Base-by-base conservation (phyloP, 1,140 invertebrate species). In the Zaprionus lachaisei region DNA sequence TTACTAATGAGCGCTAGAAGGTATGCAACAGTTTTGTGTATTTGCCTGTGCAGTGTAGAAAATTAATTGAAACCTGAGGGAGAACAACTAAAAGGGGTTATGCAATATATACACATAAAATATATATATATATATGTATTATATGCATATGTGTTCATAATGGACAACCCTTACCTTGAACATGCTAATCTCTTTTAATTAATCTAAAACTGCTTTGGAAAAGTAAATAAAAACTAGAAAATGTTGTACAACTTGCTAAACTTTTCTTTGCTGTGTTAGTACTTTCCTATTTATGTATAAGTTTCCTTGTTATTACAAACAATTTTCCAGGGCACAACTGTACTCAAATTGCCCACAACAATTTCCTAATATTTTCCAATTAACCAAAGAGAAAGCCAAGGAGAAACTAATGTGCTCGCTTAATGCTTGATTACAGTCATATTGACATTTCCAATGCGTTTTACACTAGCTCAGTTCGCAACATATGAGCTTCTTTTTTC, bases 401-500 rank as follows among this genome's bases (percentile, higher is more conserved):
- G 5, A 2, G 24, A 55, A 15, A 55, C 51, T 55, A 24, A 24
- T 55, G 22, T 22, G 22, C 51, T 49, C 22, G 24, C 22, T 14
- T 14, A 20, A 17, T 17, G n/a, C 24, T 31, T 51, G 58, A 51
- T 69, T 69, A 9, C 31, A 26, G 15, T 28, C 49, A 65, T 38
- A 65, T 38, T 38, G 34, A 60, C 31, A 34, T 34, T 34, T 34
- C 9, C 31, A 34, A 34, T 34, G 31, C 11, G 31, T 34, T 34
- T 2, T 9, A 17, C 44, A 51, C 1, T 34, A 38, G 14, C 37
- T 54, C 34, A 44, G 38, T 11, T 31, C 15, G 44, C 38, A 28
- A 47, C 37, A 55, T 68, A 37, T 62, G 34, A 44, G 11, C n/a
- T 31, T n/a, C n/a, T 11, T 47, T 47, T 17, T 63, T n/a, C 49